Evolutionary conservation across 2,888 invertebrate genomes (phyloP), one percentile per base, ranked within the genome.

Genomic region (Clunio marinus): DNA sequence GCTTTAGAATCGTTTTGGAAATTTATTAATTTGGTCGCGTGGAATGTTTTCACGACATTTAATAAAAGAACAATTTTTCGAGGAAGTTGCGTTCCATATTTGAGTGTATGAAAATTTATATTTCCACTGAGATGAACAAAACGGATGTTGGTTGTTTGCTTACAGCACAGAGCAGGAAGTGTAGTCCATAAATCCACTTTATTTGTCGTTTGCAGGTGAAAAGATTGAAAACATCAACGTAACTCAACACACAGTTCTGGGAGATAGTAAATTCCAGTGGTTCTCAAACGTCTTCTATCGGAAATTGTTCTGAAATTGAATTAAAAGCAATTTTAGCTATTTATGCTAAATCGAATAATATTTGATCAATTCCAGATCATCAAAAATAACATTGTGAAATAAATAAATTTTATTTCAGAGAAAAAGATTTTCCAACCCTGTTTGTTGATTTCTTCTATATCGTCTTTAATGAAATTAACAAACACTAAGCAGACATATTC

Each of bases 401-500:
- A n/a, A n/a, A n/a, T n/a, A n/a, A n/a, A n/a, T n/a, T n/a, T n/a
- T n/a, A n/a, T n/a, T n/a, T n/a, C n/a, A n/a, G n/a, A n/a, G n/a
- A n/a, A n/a, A n/a, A n/a, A n/a, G n/a, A n/a, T n/a, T n/a, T n/a
- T n/a, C n/a, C n/a, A n/a, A n/a, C n/a, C n/a, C n/a, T n/a, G n/a
- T n/a, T n/a, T n/a, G n/a, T n/a, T n/a, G n/a, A n/a, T n/a, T 41
- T 10, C 2, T 15, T 2, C 41, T 15, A 10, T n/a, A n/a, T n/a
- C n/a, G n/a, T n/a, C 41, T 32, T 7, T 32, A 32, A 32, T 32
- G 32, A 32, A 32, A 8, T 4, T 8, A 7, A 32, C 32, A 32
- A 51, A 51, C 51, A 51, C 51, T 51, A 51, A 51, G 20, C 51
- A 51, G 51, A 51, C 51, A 51, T 10, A 17, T 51, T 51, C 10